These are phyloP conservation scores for Epizoanthus rinbou DNA, from an alignment of 92 coral and sea anemone species.

Conservation along the genomic window DNA sequence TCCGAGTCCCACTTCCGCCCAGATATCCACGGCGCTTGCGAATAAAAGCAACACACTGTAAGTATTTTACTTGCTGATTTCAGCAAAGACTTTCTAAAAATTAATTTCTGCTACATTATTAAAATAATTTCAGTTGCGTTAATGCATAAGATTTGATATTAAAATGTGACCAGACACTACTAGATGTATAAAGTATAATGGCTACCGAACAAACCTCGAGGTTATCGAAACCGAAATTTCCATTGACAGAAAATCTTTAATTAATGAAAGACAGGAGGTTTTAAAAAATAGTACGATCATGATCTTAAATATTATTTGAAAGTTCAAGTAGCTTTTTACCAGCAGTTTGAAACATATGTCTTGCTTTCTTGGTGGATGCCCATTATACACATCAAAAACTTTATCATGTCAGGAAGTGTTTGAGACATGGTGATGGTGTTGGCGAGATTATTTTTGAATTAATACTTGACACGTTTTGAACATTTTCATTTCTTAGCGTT, in stretches of 20 bases:
- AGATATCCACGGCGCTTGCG: neutral
- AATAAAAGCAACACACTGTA: constrained; percentile 16
- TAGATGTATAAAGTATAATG: no score
- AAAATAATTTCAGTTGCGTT: neutral
- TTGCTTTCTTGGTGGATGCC: neutral
- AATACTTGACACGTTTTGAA: constrained; percentile 6
- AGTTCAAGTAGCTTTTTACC: neutral
- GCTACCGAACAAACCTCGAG: no score
- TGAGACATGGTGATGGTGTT: constrained; percentile 6
- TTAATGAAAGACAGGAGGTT: neutral
- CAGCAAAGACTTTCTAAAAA: neutral
- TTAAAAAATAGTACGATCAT: neutral
- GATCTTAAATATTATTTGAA: neutral
- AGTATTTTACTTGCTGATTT: neutral
- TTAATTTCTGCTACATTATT: neutral
- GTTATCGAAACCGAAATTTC: neutral
- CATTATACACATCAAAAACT: neutral
- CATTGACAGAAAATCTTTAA: constrained; percentile 10
- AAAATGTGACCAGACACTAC: neutral
- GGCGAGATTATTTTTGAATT: constrained; percentile 7
- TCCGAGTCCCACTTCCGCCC: constrained; percentile 41
- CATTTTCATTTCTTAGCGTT: neutral
- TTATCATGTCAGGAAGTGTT: constrained; percentile 14
- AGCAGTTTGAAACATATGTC: neutral
- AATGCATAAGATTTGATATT: neutral